Evolutionary conservation across 2,888 invertebrate species (phyloP).

Genomic region (Apamea anceps): DNA sequence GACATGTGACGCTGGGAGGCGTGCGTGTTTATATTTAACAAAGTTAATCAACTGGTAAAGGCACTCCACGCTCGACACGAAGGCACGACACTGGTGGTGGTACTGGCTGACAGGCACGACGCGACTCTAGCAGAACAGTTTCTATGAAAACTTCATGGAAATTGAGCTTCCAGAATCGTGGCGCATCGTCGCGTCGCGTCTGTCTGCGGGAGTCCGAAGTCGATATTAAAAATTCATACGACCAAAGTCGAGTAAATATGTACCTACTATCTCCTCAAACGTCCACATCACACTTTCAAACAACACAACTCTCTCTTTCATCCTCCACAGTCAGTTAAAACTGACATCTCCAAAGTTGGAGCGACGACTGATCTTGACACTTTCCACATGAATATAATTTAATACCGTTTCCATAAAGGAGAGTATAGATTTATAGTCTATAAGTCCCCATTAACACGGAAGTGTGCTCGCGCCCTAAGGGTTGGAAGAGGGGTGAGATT

Average conservation of each 20-base stretch:
- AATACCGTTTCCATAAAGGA: slow-evolving; percentile 38
- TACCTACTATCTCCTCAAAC: too few species aligned
- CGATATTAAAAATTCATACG: neutral
- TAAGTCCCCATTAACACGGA: slow-evolving; percentile 31
- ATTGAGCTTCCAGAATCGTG: too few species aligned
- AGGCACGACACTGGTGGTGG: too few species aligned
- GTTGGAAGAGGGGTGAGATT: slow-evolving; percentile 34
- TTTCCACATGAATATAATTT: slow-evolving; percentile 50
- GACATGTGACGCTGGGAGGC: too few species aligned
- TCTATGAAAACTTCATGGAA: too few species aligned
- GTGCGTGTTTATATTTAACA: too few species aligned
- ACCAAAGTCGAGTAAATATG: neutral
- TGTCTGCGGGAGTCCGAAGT: too few species aligned
- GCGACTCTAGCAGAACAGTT: too few species aligned
- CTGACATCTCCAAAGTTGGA: slow-evolving; percentile 13
- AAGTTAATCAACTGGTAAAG: too few species aligned
- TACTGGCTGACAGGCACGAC: too few species aligned
- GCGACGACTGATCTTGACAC: slow-evolving; percentile 44
- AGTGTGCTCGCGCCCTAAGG: slow-evolving; percentile 45
- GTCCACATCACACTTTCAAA: neutral
- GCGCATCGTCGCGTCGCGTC: too few species aligned
- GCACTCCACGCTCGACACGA: too few species aligned
- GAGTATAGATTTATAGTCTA: slow-evolving; percentile 37
- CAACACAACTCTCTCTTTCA: neutral
- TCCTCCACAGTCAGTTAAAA: slow-evolving; percentile 13